phyloP scores from a whole-genome alignment of 2,113 vertebrate genomes.

The Phalacrocorax aristotelis region DNA sequence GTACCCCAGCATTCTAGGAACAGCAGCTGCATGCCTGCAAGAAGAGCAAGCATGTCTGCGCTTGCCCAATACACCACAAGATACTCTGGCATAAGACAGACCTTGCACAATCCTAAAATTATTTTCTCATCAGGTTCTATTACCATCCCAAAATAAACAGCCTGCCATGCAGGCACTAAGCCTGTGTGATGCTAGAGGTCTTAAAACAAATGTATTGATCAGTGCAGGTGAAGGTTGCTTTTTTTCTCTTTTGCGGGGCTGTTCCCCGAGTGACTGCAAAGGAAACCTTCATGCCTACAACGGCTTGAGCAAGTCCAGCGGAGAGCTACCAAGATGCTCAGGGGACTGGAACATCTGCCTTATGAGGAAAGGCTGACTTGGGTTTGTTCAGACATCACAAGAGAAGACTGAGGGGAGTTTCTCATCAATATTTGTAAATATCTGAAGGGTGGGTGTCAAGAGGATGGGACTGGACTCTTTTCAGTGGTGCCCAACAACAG shows the following conservation, averaged over 20 bases:
- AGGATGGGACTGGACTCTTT: no score
- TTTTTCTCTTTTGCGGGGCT: neutral
- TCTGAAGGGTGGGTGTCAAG: no score
- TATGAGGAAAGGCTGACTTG: no score
- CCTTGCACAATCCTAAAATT: neutral
- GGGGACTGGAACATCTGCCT: no score
- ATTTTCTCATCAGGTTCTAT: neutral
- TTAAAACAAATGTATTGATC: neutral
- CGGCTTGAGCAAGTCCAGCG: no score
- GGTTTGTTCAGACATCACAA: no score
- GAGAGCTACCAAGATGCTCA: no score
- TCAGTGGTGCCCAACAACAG: no score
- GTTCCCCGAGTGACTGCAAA: neutral
- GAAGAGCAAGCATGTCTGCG: neutral
- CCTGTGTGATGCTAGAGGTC: neutral
- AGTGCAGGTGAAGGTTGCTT: neutral
- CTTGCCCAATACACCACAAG: neutral
- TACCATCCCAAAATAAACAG: neutral
- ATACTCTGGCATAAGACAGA: neutral
- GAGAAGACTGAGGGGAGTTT: no score
- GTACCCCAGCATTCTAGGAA: neutral
- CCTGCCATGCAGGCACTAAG: neutral
- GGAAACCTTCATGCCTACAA: neutral
- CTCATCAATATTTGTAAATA: no score
- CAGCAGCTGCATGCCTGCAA: neutral